Base-by-base conservation (phyloP, 2,888 invertebrate genomes). In the Macropis europaea region DNA sequence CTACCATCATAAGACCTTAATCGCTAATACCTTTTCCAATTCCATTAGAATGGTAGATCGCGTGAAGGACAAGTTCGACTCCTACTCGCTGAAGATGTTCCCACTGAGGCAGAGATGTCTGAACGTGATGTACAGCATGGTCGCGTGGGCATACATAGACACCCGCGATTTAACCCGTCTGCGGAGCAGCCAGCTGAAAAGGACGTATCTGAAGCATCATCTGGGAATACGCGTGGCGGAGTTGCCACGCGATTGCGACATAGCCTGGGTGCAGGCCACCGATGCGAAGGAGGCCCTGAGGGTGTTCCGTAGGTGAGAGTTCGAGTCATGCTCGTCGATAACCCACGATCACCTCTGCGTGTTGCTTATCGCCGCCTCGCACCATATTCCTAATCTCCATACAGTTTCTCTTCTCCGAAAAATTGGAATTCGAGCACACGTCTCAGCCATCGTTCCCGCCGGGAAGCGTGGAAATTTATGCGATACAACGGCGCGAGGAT, bases 111-210 rank as follows among this genome's bases (percentile, higher is more conserved):
- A 89, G 17, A 74, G 79, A 6, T 92, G 90, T 71, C 67, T 91
- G 26, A 57, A 85, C 2, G 79, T 82, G 2, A 74, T 92, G n/a
- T 91, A 91, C 73, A 86, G 86, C n/a, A 86, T 89, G 67, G 87
- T 91, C 6, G 90, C 90, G 1, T 87, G 86, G 71, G 89, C 88
- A 0, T 90, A 91, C 77, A 87, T 91, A 28, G 90, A 91, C 36
- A 67, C 90, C 5, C 90, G 91, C 17, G 86, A 91, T 59, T 76
- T 92, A 11, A 73, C 70, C 3, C 48, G 50, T 2, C 28, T 84
- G 0, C 17, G 60, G 1, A 70, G 70, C 22, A 66, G 56, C 5
- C 42, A 60, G 11, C 63, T 48, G 1, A 83, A 76, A 40, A 45
- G 45, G 24, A 82, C 36, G 5, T 74, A 84, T 30, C 48, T 89